Percentiles rank a stretch among this genome's conserved stretches.
These are phyloP conservation scores for Epirrhoe tristata DNA, from an alignment of 2,888 invertebrate species.

Conservation along the genomic window DNA sequence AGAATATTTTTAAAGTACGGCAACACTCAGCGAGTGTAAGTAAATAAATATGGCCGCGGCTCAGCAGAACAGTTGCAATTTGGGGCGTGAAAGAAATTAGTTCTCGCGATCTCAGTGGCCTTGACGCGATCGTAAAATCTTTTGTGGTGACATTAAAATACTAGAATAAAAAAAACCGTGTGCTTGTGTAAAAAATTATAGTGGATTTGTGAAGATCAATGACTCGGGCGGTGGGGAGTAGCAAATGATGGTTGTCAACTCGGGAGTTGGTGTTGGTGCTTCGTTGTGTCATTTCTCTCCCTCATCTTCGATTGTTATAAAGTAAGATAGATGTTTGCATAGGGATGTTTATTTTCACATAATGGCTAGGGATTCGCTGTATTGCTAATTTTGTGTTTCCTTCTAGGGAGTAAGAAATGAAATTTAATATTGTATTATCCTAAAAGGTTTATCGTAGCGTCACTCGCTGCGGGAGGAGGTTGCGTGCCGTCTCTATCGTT, in stretches of 20 bases:
- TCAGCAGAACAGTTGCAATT: constrained; percentile 39
- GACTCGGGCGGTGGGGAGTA: constrained; percentile 57
- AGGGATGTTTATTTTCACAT: constrained; percentile 56
- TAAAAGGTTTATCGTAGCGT: constrained; percentile 58
- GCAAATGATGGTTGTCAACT: constrained; percentile 68
- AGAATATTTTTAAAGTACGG: too few relatives aligned
- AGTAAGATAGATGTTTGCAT: constrained; percentile 59
- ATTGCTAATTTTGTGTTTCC: constrained; percentile 49
- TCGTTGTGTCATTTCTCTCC: constrained; percentile 67
- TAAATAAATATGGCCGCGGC: constrained; percentile 81
- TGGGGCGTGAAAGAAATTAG: constrained; percentile 35
- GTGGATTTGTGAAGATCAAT: constrained; percentile 66
- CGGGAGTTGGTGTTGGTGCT: constrained; percentile 58
- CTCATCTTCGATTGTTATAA: constrained; percentile 64
- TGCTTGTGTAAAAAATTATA: constrained; percentile 36
- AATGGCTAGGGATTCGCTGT: constrained; percentile 40
- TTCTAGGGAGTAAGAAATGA: constrained; percentile 29
- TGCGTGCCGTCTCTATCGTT: constrained; percentile 73
- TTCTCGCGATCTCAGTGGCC: constrained; percentile 13
- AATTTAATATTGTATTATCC: constrained; percentile 59
- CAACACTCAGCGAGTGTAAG: constrained; percentile 57
- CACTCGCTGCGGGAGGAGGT: constrained; percentile 62
- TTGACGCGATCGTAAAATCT: background rate
- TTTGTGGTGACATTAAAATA: constrained; percentile 5
- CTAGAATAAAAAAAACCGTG: constrained; percentile 17